A percentile compares a stretch with the other conserved stretches of the same genome.
Conservation (phyloP, 1,140 invertebrate species). For the Trichoplusia ni region DNA sequence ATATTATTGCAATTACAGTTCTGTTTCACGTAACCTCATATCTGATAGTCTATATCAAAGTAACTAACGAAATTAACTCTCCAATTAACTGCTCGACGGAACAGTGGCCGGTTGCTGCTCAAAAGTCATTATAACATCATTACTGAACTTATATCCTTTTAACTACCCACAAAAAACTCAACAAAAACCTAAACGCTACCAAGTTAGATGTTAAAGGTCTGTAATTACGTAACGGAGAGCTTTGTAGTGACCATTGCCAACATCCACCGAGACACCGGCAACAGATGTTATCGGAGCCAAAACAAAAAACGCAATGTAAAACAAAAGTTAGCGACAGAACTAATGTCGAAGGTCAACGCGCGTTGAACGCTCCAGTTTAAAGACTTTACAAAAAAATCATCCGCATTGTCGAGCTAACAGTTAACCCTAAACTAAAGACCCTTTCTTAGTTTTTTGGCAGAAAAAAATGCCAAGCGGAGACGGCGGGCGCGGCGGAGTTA, state of each 20-base stretch:
- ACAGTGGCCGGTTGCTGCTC: not conserved
- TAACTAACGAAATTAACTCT: not conserved
- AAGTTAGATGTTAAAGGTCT: conserved; percentile 1
- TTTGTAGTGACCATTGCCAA: conserved; percentile 10
- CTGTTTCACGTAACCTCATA: too few relatives aligned
- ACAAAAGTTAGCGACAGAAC: not conserved
- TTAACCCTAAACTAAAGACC: conserved; percentile 72
- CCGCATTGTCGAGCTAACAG: conserved; percentile 59
- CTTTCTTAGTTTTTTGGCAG: conserved; percentile 76
- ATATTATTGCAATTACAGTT: too few relatives aligned
- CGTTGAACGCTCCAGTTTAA: conserved; percentile 55
- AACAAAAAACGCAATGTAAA: conserved; percentile 28
- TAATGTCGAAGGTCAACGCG: conserved; percentile 56
- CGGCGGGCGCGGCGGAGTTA: conserved; percentile 51
- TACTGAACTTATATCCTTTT: conserved; percentile 1
- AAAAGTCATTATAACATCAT: not conserved
- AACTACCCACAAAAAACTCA: not conserved
- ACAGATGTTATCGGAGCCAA: conserved; percentile 22
- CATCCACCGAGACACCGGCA: not conserved
- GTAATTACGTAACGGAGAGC: not conserved
- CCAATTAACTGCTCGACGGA: not conserved
- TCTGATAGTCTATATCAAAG: too few relatives aligned
- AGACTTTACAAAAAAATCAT: conserved; percentile 52
- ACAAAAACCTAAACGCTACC: conserved; percentile 21
- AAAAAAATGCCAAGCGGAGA: conserved; percentile 60